phyloP scores from a whole-genome alignment of 1,140 invertebrate species.

The Linepithema humile region DNA sequence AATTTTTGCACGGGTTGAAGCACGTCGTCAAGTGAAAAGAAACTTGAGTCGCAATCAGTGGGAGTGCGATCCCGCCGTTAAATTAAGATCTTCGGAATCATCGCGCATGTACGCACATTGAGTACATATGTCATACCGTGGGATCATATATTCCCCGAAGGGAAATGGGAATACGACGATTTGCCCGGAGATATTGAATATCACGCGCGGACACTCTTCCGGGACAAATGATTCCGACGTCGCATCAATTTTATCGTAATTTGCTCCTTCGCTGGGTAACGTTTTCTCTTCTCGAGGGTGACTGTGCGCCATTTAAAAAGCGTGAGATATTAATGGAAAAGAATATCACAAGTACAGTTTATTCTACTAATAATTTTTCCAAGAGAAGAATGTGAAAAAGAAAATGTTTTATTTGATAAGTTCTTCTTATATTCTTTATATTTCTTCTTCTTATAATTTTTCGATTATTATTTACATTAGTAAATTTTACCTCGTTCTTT shows the following conservation, averaged over 20 bases:
- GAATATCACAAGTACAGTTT: no score
- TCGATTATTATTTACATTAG: no score
- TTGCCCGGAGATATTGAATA: constrained; percentile 33
- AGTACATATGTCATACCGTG: constrained; percentile 15
- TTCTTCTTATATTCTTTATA: no score
- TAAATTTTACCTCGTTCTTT: no score
- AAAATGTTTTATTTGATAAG: no score
- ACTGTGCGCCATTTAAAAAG: background rate
- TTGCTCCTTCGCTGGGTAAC: background rate
- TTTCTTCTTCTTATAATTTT: no score
- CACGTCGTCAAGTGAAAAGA: constrained; percentile 12
- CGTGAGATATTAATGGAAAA: background rate
- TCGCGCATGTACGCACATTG: background rate
- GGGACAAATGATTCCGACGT: background rate
- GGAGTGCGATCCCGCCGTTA: background rate
- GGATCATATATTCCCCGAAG: background rate
- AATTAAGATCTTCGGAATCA: constrained; percentile 23
- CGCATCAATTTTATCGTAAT: constrained; percentile 14
- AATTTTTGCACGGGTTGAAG: background rate
- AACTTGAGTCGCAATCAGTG: constrained; percentile 43
- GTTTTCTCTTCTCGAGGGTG: background rate
- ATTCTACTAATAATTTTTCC: no score
- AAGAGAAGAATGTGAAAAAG: no score
- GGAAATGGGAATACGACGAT: background rate
- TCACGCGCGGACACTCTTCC: background rate